Evolutionary conservation across 2,888 invertebrate species (phyloP).

Genomic region (Micropterix aruncella): DNA sequence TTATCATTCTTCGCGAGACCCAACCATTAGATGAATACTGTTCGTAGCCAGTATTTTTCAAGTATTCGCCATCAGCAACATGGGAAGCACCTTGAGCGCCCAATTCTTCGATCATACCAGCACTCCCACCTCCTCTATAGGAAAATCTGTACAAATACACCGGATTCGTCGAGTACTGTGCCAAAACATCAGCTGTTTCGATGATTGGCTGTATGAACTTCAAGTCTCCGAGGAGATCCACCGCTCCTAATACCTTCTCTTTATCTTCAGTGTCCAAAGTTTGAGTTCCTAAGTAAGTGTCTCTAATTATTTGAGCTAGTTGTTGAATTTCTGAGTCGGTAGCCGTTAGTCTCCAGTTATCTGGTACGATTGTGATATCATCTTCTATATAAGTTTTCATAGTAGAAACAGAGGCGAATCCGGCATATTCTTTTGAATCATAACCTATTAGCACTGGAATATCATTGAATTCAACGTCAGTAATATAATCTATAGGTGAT

Average conservation of each 20-base stretch:
- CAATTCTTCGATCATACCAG: conserved; percentile 1
- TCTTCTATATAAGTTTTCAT: no score
- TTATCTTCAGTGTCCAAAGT: no score
- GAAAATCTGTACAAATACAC: not conserved
- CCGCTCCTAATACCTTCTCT: no score
- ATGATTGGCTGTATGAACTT: no score
- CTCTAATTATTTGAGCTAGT: not conserved
- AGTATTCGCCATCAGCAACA: conserved; percentile 31
- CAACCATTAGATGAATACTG: conserved; percentile 18
- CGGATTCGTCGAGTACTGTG: not conserved
- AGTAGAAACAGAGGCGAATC: not conserved
- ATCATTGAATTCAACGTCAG: not conserved
- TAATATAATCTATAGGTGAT: not conserved
- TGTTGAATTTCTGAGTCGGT: not conserved
- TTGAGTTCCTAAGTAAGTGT: not conserved
- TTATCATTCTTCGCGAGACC: conserved; percentile 23
- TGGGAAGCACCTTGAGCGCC: conserved; percentile 22
- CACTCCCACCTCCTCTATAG: not conserved
- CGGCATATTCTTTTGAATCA: not conserved
- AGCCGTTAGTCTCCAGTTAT: no score
- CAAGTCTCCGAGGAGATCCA: no score
- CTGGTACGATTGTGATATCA: not conserved
- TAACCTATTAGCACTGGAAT: not conserved
- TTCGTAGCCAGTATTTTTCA: conserved; percentile 19
- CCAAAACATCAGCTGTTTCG: no score